Evolutionary conservation across 1,140 invertebrate species (phyloP), one percentile per base, ranked within the genome.

Genomic region (Cotesia chilonis): DNA sequence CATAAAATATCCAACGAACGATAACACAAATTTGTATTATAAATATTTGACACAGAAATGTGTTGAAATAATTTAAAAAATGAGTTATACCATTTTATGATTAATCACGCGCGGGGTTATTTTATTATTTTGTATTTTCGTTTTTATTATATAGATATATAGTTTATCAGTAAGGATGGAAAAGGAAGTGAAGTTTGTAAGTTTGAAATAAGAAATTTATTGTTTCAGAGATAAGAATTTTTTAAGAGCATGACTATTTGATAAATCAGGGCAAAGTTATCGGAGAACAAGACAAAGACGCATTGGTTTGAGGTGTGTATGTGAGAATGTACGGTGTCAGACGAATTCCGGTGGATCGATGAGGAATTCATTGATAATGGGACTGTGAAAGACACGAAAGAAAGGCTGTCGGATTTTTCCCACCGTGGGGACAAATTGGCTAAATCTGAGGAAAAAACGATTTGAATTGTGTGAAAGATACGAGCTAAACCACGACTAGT

Each of bases 401-500:
- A 36, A 59, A 68, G 28, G 4, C 64, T 41, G 20, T 51, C n/a
- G 7, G 6, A 28, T 52, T 59, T 57, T 57, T 63, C 17, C 37
- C 6, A 61, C 54, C 38, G 17, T 14, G 54, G 14, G 17, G 10
- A 17, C 14, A 74, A 79, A 80, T 82, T 82, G 78, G 75, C 79
- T 74, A 77, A 79, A 80, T 80, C 76, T 78, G 71, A 74, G 73
- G 75, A 78, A 79, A 79, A 68, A 64, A 47, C 77, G 72, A 75
- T 71, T 69, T 54, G 74, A 68, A 47, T 61, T 41, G 60, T 12
- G 54, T 51, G 47, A 70, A 59, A 63, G 17, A 41, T 41, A 51
- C 36, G 60, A 63, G 52, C 47, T 28, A 20, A 41, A 14, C 59
- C 7, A 63, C 68, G 61, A 63, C 61, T 52, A 57, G 65, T 51